Evolutionary conservation across 2,888 invertebrate species (phyloP), one percentile per base, ranked within the genome.

Genomic region (Isotomurus palustris): DNA sequence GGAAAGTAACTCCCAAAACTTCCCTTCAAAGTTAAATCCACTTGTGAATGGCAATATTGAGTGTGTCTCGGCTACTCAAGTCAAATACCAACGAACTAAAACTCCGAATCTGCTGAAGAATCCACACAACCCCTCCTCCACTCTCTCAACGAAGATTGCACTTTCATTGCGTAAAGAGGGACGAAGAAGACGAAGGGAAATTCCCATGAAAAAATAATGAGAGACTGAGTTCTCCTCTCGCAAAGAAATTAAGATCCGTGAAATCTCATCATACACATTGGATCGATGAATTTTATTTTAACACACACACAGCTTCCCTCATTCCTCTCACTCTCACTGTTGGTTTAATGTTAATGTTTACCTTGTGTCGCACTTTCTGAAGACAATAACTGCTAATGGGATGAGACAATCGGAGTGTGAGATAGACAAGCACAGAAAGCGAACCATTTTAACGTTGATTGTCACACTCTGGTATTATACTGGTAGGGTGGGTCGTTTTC

Each of bases 241-340:
- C n/a, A n/a, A 38, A 55, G 58, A 57, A 65, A 65, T 65, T 60
- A 65, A 62, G 62, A 60, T 53, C 58, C 65, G 62, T 65, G 53
- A 65, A 65, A 65, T 65, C 65, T 62, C 65, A 65, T 65, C 62
- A 65, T 55, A 53, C n/a, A n/a, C 48, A 51, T 60, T 48, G 65
- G 65, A 55, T 65, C 62, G 58, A 62, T 62, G 65, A 52, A 53
- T 60, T 64, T 51, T 47, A 58, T 53, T 57, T 49, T 58, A 58
- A 62, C 59, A 59, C 59, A 59, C 59, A 62, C 62, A n/a, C n/a
- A n/a, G n/a, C n/a, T n/a, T n/a, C n/a, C n/a, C n/a, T n/a, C n/a
- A n/a, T n/a, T n/a, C 58, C 56, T 59, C 57, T 57, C 56, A 54
- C 59, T 52, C 59, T 40, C 48, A 51, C 57, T 61, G n/a, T n/a